Conservation (phyloP, 1,140 invertebrate genomes). For the Meloidogyne exigua region DNA sequence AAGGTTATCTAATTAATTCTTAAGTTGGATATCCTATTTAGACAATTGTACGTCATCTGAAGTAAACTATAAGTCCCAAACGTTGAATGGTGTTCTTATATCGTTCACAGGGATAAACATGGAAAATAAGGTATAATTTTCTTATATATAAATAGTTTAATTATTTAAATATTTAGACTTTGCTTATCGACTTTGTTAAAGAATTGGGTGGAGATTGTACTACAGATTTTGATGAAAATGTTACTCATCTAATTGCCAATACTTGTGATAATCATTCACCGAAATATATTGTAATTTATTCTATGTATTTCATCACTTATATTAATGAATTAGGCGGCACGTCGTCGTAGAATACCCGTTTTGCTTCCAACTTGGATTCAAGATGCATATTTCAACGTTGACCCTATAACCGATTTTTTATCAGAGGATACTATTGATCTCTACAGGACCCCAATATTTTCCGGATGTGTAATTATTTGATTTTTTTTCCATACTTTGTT, state of each 20-base stretch:
- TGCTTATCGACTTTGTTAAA: neutral
- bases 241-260: conserved; percentile 23
- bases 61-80: neutral
- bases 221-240: neutral
- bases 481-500: neutral
- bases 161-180: conserved; percentile 13
- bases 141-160: no score
- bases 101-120: conserved; percentile 10
- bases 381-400: neutral
- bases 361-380: conserved; percentile 19
- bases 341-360: conserved; percentile 13
- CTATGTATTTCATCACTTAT: neutral
- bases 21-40: no score
- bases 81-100: neutral
- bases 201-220: conserved; percentile 8
- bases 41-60: neutral
- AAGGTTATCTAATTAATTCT: no score
- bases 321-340: neutral
- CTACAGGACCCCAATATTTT: conserved; percentile 3
- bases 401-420: neutral
- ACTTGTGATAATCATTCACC: conserved; percentile 15
- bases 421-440: neutral
- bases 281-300: conserved; percentile 17
- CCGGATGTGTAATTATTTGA: conserved; percentile 8
- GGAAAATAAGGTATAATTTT: neutral